Evolutionary conservation across 37 sponge, comb jelly and placozoan species (phyloP), one percentile per base, ranked within the genome.

Genomic region (Chondrilla cf. caribensis): DNA sequence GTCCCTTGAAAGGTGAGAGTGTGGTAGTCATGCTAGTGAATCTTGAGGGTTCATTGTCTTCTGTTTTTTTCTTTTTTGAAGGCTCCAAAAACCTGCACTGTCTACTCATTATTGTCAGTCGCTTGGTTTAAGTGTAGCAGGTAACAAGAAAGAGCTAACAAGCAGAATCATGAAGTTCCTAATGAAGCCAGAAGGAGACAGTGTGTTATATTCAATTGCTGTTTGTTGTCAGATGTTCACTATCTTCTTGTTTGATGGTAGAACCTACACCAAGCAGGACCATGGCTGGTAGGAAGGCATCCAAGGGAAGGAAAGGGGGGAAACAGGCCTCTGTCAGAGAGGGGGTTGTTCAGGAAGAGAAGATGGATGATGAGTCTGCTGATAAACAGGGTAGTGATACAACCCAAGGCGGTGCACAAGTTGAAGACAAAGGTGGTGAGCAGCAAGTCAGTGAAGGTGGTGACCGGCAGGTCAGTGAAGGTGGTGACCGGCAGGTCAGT

Each of bases 121-220:
- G 32, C 51, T 81, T 55, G 73, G 60, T 6, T 36, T 85, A 17
- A 21, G 28, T 58, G 43, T 19, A 39, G 42, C 40, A 25, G 81
- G 81, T 32, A 68, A 43, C 29, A 77, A 87, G 82, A 77, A 75
- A n/a, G 84, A 88, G 21, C 62, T 77, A 70, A 70, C 78, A 19
- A 83, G 83, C 1, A 17, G 81, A 1, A 83, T 88, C 41, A 36
- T 88, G 58, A 70, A 64, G 4, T 88, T 88, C 54, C 64, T 88
- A 9, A 42, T 84, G 60, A 58, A 80, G 17, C 89, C 89, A 71
- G 43, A 40, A 2, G 44, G 76, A 39, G 24, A 40, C 1, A 29
- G 68, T 6, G 28, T 31, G 68, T 7, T 26, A 17, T 33, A 67
- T 6, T 67, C 3, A 3, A 1, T 4, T 29, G 3, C 32, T 29